Base-by-base conservation (phyloP, 1,140 invertebrate species). In the Drosophila sp. region DNA sequence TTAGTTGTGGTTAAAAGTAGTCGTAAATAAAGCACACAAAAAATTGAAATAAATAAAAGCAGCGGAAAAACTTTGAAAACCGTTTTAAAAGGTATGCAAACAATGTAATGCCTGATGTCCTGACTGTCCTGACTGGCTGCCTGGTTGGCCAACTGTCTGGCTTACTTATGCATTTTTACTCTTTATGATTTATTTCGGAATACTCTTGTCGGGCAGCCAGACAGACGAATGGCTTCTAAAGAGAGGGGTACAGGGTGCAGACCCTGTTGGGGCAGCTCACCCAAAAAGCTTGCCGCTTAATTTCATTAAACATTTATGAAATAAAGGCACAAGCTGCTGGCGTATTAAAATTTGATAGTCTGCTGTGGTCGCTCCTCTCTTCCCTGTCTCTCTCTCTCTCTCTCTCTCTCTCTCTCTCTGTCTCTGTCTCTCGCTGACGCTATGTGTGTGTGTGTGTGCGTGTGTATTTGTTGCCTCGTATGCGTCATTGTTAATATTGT, bases 251-350 rank as follows among this genome's bases (percentile, higher is more conserved):
- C 14, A 7, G 11, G 36, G 40, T 2, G 3, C 32, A 32, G 34
- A 16, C 32, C 2, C 69, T 27, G 61, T 53, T 70, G 67, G 62
- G 53, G 53, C 65, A 72, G 65, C 43, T 73, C 80, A 76, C 76
- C 78, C 78, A 87, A 87, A 87, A 87, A 87, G 82, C 82, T 87
- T 87, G 82, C 83, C 79, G 83, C 83, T 87, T 87, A 87, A 87
- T 87, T 87, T 87, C 83, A 87, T 87, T 87, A 87, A 87, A 87
- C 87, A 82, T 87, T 79, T 89, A 87, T 87, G 83, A 89, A 80
- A 83, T 79, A 89, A 87, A 87, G 83, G 83, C 83, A 84, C 78
- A 80, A 72, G 72, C 62, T 78, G 79, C 74, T 79, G 83, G 76
- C 76, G 78, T 87, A 89, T 87, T 87, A 87, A 87, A 87, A 89